A percentile compares a stretch with the other conserved stretches of the same genome.
Evolutionary conservation across 2,797 vertebrate species (phyloP).

Genomic region (Amazona ochrocephala): DNA sequence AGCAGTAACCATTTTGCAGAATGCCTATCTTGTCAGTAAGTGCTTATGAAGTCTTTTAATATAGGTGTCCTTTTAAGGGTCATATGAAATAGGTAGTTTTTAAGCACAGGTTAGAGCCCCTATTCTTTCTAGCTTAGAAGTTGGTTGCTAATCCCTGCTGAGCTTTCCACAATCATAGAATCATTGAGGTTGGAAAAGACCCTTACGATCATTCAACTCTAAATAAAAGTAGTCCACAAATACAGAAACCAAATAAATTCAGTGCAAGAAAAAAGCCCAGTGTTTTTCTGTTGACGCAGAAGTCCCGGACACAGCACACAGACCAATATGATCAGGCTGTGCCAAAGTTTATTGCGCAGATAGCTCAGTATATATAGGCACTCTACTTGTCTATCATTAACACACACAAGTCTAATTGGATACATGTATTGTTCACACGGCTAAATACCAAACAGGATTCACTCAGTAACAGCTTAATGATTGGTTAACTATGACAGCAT

Average conservation of each 20-base stretch:
- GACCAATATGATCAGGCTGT: too few species aligned
- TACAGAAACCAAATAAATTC: background rate
- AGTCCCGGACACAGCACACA: too few species aligned
- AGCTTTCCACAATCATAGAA: background rate
- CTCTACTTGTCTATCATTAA: too few species aligned
- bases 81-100: background rate
- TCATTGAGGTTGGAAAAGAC: background rate
- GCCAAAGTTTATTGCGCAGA: too few species aligned
- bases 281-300: too few species aligned
- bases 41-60: background rate
- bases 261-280: background rate
- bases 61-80: background rate
- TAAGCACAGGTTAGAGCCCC: background rate
- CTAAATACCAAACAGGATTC: too few species aligned
- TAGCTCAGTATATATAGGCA: too few species aligned
- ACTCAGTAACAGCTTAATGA: too few species aligned
- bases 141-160: background rate
- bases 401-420: too few species aligned
- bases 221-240: background rate
- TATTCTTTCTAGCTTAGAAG: background rate
- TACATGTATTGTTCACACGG: too few species aligned
- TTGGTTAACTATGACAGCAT: too few species aligned
- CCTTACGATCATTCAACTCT: background rate
- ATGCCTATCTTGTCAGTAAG: background rate
- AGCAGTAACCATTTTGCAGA: background rate